A percentile compares a stretch with the other conserved stretches of the same genome.
Evolutionary conservation across 2,113 vertebrate species (phyloP).

Genomic region (Ramphastos sulfuratus): DNA sequence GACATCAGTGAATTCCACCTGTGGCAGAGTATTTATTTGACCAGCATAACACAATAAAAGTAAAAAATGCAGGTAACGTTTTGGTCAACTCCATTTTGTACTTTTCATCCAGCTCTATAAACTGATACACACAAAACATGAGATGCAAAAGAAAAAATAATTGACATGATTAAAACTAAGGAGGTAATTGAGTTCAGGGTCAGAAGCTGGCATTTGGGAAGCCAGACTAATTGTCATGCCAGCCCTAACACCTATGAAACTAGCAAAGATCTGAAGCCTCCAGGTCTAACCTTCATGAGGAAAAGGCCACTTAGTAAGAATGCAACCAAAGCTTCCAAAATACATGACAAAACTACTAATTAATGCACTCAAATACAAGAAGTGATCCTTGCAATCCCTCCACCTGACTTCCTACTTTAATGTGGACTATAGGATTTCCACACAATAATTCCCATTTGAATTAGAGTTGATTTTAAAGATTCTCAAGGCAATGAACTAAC

Average conservation of each 20-base stretch:
- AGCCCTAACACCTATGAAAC: background rate
- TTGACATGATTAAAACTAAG: background rate
- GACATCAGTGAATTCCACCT: background rate
- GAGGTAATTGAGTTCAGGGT: background rate
- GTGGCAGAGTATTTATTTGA: background rate
- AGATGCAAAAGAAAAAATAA: background rate
- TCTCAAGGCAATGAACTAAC: background rate
- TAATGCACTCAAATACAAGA: background rate
- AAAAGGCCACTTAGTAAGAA: background rate
- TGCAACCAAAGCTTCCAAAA: background rate
- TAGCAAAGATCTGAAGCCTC: background rate
- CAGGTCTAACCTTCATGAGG: background rate
- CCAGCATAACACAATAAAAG: background rate
- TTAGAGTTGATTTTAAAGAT: background rate
- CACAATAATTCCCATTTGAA: conserved; percentile 6
- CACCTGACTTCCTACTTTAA: background rate
- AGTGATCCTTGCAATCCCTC: background rate
- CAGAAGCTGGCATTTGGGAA: fast-evolving
- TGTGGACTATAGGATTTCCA: background rate
- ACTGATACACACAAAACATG: background rate
- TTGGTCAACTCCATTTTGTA: background rate
- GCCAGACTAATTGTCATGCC: background rate
- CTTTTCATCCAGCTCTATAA: background rate
- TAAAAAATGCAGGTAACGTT: background rate
- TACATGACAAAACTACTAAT: background rate